A percentile compares a stretch with the other conserved stretches of the same genome.
Evolutionary conservation across 2,797 vertebrate genomes (phyloP).

Genomic region (Rhinophrynus dorsalis): DNA sequence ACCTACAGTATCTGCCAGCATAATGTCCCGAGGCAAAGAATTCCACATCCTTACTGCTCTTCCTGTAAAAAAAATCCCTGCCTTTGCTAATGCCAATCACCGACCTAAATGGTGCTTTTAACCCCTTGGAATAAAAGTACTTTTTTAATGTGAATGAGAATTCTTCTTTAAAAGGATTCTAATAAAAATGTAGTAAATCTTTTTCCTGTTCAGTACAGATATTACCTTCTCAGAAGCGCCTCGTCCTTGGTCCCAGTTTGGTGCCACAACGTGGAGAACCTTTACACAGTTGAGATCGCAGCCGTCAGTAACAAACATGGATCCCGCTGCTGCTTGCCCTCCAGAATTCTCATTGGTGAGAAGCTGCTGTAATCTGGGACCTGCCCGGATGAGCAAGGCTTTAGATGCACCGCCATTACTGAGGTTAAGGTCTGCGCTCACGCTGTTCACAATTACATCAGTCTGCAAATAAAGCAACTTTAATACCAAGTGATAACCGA

Average conservation of each 20-base stretch:
- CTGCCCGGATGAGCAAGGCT: slow-evolving; percentile 73
- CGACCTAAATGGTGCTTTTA: no score
- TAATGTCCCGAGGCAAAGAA: no score
- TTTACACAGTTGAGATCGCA: slow-evolving; percentile 62
- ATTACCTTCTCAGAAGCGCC: slow-evolving; percentile 63
- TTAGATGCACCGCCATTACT: slow-evolving; percentile 70
- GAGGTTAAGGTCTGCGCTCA: slow-evolving; percentile 69
- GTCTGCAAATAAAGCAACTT: slow-evolving; percentile 61
- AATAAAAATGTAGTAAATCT: no score
- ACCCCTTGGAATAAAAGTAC: no score
- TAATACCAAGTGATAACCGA: background rate
- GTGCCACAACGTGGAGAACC: slow-evolving; percentile 74
- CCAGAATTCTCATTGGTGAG: slow-evolving; percentile 47
- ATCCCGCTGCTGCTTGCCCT: slow-evolving; percentile 7
- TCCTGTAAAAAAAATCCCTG: no score
- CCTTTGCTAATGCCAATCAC: no score
- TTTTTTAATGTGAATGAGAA: no score
- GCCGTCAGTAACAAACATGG: slow-evolving; percentile 68
- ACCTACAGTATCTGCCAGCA: no score
- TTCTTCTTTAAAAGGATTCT: no score
- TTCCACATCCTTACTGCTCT: no score
- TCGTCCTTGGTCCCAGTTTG: slow-evolving; percentile 52
- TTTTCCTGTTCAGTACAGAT: no score
- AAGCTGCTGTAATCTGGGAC: slow-evolving; percentile 67
- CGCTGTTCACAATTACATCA: slow-evolving; percentile 76